Evolutionary conservation across 2,113 vertebrate genomes (phyloP).

Genomic region (Todiramphus chloris): DNA sequence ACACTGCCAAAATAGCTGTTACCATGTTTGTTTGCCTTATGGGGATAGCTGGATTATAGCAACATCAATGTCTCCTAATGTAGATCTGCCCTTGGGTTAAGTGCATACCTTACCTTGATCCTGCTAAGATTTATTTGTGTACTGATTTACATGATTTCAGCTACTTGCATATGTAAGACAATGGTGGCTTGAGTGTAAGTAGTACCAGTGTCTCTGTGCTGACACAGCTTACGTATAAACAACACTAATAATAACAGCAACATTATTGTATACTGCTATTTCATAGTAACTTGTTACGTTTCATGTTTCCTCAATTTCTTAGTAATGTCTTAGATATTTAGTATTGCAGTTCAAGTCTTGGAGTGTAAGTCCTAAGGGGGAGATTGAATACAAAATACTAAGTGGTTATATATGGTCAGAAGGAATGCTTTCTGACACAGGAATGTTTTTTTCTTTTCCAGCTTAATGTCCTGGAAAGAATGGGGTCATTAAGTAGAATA

Average conservation of each 20-base stretch:
- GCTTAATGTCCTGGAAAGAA: not conserved
- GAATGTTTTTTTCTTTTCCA: not conserved
- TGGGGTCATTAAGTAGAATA: not conserved
- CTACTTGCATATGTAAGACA: not conserved
- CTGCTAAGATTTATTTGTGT: not conserved
- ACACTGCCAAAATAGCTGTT: not conserved
- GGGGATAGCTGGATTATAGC: not conserved
- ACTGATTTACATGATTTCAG: not conserved
- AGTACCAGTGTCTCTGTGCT: not conserved
- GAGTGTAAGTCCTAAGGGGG: not conserved
- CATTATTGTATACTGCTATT: not conserved
- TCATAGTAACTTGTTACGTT: not conserved
- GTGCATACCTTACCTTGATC: not conserved
- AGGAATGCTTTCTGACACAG: not conserved
- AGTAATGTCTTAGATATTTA: not conserved
- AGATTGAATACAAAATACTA: not conserved
- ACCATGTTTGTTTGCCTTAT: not conserved
- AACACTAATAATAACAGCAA: not conserved
- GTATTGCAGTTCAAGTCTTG: not conserved
- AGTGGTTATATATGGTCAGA: not conserved
- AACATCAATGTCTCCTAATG: not conserved
- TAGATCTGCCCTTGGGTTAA: not conserved
- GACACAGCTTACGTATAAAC: not conserved
- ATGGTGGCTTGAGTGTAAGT: not conserved
- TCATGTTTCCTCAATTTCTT: not conserved